A percentile compares a stretch with the other conserved stretches of the same genome.
Conservation (phyloP, 2,113 vertebrate genomes). For the Pseudopodoces humilis region DNA sequence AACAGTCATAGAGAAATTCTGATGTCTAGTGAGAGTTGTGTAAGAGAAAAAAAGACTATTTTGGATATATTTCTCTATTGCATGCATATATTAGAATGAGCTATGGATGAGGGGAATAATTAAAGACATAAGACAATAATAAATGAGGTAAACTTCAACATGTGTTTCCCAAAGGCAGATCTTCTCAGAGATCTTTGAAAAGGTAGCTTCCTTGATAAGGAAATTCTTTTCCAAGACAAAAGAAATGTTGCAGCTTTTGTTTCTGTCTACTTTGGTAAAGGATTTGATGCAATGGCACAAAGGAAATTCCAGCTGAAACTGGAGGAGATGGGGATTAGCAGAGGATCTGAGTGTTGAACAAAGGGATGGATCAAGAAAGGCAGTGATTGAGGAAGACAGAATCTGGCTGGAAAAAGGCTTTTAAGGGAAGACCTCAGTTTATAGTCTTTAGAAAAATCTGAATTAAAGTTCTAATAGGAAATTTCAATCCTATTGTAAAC, state of each 20-base stretch:
- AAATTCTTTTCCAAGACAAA: neutral
- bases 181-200: neutral
- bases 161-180: neutral
- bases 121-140: neutral
- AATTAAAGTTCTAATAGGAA: neutral
- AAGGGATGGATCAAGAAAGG: neutral
- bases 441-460: neutral
- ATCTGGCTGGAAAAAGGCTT: neutral
- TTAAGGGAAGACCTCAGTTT: neutral
- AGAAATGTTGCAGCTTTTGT: neutral
- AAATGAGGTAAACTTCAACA: neutral
- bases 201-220: neutral
- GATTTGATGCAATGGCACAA: neutral
- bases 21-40: neutral
- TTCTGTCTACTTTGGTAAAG: neutral
- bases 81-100: neutral
- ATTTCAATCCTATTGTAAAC: neutral
- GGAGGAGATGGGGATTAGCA: neutral
- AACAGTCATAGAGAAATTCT: neutral
- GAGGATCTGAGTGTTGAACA: neutral
- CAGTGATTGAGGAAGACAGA: neutral
- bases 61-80: neutral
- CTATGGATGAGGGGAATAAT: neutral
- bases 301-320: constrained; percentile 19
- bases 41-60: neutral